A percentile compares a stretch with the other conserved stretches of the same genome.
These are phyloP conservation scores for Agrilus planipennis DNA, from an alignment of 1,140 invertebrate species.

Conservation along the genomic window DNA sequence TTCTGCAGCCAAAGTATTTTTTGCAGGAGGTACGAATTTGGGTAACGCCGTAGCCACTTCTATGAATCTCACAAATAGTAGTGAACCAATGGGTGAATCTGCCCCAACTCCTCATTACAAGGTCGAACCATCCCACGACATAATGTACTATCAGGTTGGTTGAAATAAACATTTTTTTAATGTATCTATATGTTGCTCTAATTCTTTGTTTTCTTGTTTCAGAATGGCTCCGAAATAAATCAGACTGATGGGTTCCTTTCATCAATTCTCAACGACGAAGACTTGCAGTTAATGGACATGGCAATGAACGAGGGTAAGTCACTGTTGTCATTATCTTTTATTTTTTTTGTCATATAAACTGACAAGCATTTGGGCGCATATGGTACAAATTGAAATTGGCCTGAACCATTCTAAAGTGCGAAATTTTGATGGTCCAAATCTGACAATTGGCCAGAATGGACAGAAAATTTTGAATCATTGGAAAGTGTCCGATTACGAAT, in stretches of 20 bases:
- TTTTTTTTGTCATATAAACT: slow-evolving; percentile 9
- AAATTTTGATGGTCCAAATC: too few relatives aligned
- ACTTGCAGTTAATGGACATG: slow-evolving; percentile 81
- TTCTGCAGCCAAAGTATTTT: slow-evolving; percentile 6
- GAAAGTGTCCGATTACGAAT: too few relatives aligned
- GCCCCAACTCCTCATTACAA: slow-evolving; percentile 36
- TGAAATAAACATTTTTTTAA: too few relatives aligned
- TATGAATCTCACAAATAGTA: slow-evolving; percentile 62
- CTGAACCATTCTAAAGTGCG: too few relatives aligned
- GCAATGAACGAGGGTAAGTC: slow-evolving; percentile 72
- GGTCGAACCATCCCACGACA: slow-evolving; percentile 36
- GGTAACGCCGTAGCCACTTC: slow-evolving; percentile 68
- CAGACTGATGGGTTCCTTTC: slow-evolving; percentile 74
- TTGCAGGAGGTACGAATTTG: slow-evolving; percentile 49
- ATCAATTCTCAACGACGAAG: slow-evolving; percentile 75
- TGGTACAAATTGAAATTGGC: too few relatives aligned
- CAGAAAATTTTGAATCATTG: too few relatives aligned
- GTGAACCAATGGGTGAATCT: slow-evolving; percentile 39
- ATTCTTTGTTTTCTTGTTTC: slow-evolving; percentile 7
- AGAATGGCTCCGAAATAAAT: slow-evolving; percentile 52
- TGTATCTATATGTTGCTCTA: not conserved
- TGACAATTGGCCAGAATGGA: too few relatives aligned
- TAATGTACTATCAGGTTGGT: slow-evolving; percentile 40
- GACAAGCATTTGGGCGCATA: too few relatives aligned
- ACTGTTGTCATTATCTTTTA: not conserved